Percentiles rank a stretch among this genome's conserved stretches.
Evolutionary conservation across 2,888 invertebrate species (phyloP).

Genomic region (Notocelia uddmanniana): DNA sequence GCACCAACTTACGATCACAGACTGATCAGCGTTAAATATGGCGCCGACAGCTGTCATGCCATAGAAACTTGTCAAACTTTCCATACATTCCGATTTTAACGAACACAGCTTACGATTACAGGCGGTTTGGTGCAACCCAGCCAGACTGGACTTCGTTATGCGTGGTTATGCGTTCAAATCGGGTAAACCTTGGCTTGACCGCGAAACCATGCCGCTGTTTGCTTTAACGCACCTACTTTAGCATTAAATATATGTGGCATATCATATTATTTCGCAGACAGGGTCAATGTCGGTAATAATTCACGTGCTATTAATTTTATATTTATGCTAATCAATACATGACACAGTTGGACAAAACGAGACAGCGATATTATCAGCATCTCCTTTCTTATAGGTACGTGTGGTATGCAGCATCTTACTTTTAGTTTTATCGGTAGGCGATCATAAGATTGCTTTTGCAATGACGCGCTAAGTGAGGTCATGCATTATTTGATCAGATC

Average conservation of each 20-base stretch:
- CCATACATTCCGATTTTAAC: too few relatives aligned
- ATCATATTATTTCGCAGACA: not conserved
- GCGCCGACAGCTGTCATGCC: too few relatives aligned
- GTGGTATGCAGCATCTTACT: not conserved
- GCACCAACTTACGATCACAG: too few relatives aligned
- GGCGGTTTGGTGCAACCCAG: too few relatives aligned
- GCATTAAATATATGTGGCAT: too few relatives aligned
- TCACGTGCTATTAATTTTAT: not conserved
- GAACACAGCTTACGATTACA: too few relatives aligned
- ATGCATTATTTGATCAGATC: slow-evolving; percentile 8
- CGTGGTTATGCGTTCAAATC: too few relatives aligned
- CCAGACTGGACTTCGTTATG: too few relatives aligned
- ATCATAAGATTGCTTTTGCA: not conserved
- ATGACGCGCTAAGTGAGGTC: slow-evolving; percentile 6
- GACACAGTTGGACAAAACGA: not conserved
- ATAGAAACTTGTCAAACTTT: too few relatives aligned
- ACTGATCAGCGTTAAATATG: too few relatives aligned
- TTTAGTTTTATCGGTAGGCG: not conserved
- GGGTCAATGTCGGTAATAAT: not conserved
- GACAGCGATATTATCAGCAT: not conserved
- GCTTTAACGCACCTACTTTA: too few relatives aligned
- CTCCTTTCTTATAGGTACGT: not conserved
- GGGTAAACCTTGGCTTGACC: too few relatives aligned
- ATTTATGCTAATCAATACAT: not conserved
- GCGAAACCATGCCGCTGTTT: not conserved